Conservation (phyloP, 2,113 vertebrate genomes). For the Mobula birostris region DNA sequence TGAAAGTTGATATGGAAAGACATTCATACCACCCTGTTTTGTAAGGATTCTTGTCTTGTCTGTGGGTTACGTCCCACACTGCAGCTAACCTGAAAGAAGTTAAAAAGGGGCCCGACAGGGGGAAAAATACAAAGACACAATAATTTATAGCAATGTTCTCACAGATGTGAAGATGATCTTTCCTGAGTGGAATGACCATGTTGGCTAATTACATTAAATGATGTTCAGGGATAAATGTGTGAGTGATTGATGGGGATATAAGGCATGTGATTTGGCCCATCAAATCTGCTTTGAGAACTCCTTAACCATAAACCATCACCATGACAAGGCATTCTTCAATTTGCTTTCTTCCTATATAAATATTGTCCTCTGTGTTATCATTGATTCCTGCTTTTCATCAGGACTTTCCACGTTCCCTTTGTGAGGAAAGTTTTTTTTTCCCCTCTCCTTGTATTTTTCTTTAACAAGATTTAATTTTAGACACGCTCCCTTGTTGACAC, state of each 20-base stretch:
- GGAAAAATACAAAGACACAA: background rate
- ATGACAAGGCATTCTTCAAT: background rate
- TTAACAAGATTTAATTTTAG: slow-evolving; percentile 33
- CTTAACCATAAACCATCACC: background rate
- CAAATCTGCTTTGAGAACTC: background rate
- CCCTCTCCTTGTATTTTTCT: background rate
- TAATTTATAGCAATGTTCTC: background rate
- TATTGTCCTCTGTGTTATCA: background rate
- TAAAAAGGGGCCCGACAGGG: background rate
- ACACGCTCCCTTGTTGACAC: background rate
- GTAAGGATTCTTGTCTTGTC: background rate
- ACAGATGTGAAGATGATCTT: background rate
- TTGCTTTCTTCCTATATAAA: background rate
- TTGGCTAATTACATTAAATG: background rate
- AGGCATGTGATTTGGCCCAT: background rate
- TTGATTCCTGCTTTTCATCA: background rate
- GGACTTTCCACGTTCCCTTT: background rate
- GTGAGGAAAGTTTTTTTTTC: background rate
- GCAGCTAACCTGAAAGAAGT: background rate
- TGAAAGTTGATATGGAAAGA: background rate
- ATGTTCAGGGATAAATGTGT: background rate
- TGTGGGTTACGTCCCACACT: background rate
- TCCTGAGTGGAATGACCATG: background rate
- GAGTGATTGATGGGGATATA: background rate
- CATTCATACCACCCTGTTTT: background rate